These are phyloP conservation scores for Eupeodes corollae DNA, from an alignment of 1,140 invertebrate genomes.

Conservation along the genomic window DNA sequence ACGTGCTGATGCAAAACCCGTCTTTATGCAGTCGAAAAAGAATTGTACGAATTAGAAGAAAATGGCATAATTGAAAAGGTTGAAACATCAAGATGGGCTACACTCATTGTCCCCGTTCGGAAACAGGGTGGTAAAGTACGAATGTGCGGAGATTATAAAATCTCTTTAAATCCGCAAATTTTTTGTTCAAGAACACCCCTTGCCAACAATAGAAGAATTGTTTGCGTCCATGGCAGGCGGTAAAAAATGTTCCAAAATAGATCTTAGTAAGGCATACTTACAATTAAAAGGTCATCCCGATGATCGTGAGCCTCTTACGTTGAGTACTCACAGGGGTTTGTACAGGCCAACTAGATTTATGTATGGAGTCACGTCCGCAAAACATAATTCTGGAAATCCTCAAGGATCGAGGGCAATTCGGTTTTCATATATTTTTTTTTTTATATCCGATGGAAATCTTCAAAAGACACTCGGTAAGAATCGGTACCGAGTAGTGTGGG, in stretches of 20 bases:
- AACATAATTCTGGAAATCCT: slow-evolving; percentile 16
- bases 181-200: slow-evolving; percentile 14
- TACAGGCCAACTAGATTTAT: slow-evolving; percentile 11
- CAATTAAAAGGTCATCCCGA: slow-evolving; percentile 12
- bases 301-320: slow-evolving; percentile 8
- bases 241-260: slow-evolving; percentile 15
- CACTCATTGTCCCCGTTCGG: slow-evolving; percentile 38
- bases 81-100: slow-evolving; percentile 23
- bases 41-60: not conserved
- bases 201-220: slow-evolving; percentile 18
- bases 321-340: slow-evolving; percentile 13
- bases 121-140: slow-evolving; percentile 32
- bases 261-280: slow-evolving; percentile 14
- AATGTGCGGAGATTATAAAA: slow-evolving; percentile 7
- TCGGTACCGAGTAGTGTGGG: no score
- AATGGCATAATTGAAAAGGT: slow-evolving; percentile 1
- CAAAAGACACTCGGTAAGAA: no score
- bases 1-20: slow-evolving; percentile 17
- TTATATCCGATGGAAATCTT: no score
- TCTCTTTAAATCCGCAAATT: slow-evolving; percentile 14
- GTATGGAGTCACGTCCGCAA: slow-evolving; percentile 17
- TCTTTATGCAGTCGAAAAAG: slow-evolving; percentile 12
- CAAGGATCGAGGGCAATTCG: slow-evolving; percentile 6
- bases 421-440: no score
- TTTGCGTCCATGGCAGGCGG: slow-evolving; percentile 14